Evolutionary conservation across 64 coral and sea anemone species (phyloP), one percentile per base, ranked within the genome.

Genomic region (Pachyseris speciosa): DNA sequence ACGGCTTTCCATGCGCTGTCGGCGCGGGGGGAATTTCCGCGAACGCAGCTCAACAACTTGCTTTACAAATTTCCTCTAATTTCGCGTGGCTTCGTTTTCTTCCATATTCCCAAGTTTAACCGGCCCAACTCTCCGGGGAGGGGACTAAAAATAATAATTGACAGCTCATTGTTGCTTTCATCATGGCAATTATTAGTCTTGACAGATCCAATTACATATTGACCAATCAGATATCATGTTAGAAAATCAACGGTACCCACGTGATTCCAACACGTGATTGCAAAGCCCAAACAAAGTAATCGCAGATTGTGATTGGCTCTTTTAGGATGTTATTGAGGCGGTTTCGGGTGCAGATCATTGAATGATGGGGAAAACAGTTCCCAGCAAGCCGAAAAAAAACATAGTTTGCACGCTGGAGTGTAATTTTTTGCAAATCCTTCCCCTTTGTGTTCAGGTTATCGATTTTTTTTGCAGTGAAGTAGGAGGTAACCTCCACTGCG

Each of bases 161-260:
- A 92, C 89, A 92, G 78, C 43, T 38, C 20, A 92, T 92, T 92
- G 89, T 92, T 84, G 79, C 89, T 92, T 92, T 92, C 89, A 92
- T 92, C 89, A 92, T 70, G 70, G 78, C 80, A 92, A 92, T 92
- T 92, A 92, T 92, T 92, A 92, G 64, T 92, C 89, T 68, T 92
- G 89, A 92, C 89, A 92, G 89, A 53, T 92, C 63, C 49, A 92
- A 92, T 84, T 84, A 92, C 34, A 8, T 63, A 60, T 84, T 28
- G 3, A 75, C 89, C 89, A 92, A 92, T 92, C 67, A 74, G 1
- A 72, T 39, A 8, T 7, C 12, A 28, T 53, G 19, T 31, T 64
- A 60, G 57, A 70, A 92, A 44, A 39, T 69, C 68, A 75, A 72
- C 70, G 33, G 24, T 92, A 6, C 1, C 69, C 89, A 92, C 65